Evolutionary conservation across 2,888 invertebrate species (phyloP).

Genomic region (Melanotus villosus): DNA sequence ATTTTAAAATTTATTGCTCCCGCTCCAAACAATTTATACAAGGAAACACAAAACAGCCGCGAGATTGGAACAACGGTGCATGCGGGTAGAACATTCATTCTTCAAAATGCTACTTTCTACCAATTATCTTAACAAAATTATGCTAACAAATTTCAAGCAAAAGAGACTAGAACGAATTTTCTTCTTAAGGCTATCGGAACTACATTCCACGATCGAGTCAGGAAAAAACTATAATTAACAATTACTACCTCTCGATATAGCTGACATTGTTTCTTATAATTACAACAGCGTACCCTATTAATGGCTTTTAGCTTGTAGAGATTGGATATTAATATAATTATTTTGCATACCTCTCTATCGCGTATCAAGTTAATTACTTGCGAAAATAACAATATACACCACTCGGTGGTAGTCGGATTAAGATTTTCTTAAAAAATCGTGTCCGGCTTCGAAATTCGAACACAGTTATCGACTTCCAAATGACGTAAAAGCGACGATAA

Average conservation of each 20-base stretch:
- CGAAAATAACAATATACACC: not conserved
- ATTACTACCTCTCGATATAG: not conserved
- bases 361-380: not conserved
- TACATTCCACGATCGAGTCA: not conserved
- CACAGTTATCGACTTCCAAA: not conserved
- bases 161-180: not conserved
- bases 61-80: not conserved
- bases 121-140: not conserved
- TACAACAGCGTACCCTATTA: conserved; percentile 2
- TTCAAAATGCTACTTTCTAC: conserved; percentile 11
- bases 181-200: not conserved
- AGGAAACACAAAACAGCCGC: not conserved
- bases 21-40: conserved; percentile 10
- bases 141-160: not conserved
- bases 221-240: not conserved
- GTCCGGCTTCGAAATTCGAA: not conserved
- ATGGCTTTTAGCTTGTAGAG: not conserved
- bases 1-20: conserved; percentile 9
- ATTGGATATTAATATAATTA: conserved; percentile 6
- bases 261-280: conserved; percentile 23
- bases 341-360: not conserved
- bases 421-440: not conserved
- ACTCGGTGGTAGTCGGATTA: not conserved
- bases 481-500: not conserved
- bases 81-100: not conserved